Base-by-base conservation (phyloP, 2,113 vertebrate species). In the Apodemus sylvaticus region DNA sequence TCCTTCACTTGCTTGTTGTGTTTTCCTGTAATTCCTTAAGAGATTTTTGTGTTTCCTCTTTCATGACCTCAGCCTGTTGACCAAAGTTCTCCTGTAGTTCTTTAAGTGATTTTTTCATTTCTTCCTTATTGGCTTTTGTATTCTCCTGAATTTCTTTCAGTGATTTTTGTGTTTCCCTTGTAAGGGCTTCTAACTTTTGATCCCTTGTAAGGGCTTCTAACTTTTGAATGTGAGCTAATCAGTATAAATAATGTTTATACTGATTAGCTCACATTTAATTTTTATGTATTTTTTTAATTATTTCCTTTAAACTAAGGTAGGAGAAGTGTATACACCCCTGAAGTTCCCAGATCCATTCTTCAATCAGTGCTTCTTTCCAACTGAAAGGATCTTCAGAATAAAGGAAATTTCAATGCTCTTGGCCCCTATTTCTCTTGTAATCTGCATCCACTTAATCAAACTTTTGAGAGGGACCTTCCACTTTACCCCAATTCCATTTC, bases 281-380 rank as follows among this genome's bases (percentile, higher is more conserved):
- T 0, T 45, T 45, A 45, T 76, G 74, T 48, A 78, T 78, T 64
- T 10, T 87, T 90, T 62, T 3, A 73, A 73, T 2, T 64, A 20
- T 55, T 34, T 60, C 3, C 4, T 12, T 81, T 88, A 91, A 45
- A 70, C 1, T 10, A n/a, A 55, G 14, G 6, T 12, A 62, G 24
- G 9, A 62, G 14, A 26, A 1, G 0, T 6, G 48, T 0, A 12
- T 48, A 1, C 5, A 1, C 8, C 70, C 19, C 42, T 58, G 10
- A 20, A 31, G 3, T 91, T 89, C 29, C 14, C 77, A 45, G 22
- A 20, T 0, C 3, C 1, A 24, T 22, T 2, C 26, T 78, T 0
- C 36, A 6, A 51, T n/a, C 22, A 74, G 66, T 10, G 0, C 4
- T 9, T 34, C 6, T 48, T 7, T 13, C 42, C 36, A 70, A 36